phyloP scores from a whole-genome alignment of 1,140 invertebrate genomes.

The Cydia strobilella region DNA sequence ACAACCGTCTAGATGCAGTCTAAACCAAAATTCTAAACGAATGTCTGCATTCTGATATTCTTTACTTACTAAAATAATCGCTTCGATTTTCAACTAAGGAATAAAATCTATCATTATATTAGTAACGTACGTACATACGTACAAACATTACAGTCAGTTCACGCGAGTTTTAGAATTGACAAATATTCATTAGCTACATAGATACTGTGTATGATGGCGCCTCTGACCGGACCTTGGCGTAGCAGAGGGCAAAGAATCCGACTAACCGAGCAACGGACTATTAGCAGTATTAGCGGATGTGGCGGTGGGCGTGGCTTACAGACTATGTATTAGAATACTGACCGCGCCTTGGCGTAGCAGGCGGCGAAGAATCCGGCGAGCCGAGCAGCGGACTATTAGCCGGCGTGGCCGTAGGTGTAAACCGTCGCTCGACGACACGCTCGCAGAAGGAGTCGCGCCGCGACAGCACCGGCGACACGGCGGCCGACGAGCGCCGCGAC shows the following conservation, averaged over 20 bases:
- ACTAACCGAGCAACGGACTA: slow-evolving; percentile 71
- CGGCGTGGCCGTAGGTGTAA: slow-evolving; percentile 80
- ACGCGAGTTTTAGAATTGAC: too few species aligned
- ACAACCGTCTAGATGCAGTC: neutral
- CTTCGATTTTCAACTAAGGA: too few species aligned
- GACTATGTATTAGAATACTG: slow-evolving; percentile 78
- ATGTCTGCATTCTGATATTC: too few species aligned
- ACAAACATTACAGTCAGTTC: too few species aligned
- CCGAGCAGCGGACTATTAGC: slow-evolving; percentile 77
- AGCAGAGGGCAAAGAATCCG: slow-evolving; percentile 87
- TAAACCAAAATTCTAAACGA: too few species aligned
- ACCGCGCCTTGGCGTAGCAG: slow-evolving; percentile 91
- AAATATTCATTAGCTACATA: too few species aligned
- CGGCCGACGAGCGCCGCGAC: slow-evolving; percentile 84
- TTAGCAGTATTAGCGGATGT: slow-evolving; percentile 80
- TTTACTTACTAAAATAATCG: neutral
- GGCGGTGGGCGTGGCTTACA: slow-evolving; percentile 82
- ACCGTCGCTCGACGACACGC: slow-evolving; percentile 71
- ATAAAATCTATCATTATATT: too few species aligned
- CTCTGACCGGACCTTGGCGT: slow-evolving; percentile 89
- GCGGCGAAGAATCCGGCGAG: slow-evolving; percentile 85
- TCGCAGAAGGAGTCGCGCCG: slow-evolving; percentile 81
- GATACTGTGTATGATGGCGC: too few species aligned
- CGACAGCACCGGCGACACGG: slow-evolving; percentile 76
- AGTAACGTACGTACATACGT: too few species aligned